Percentiles rank a stretch among this genome's conserved stretches.
Evolutionary conservation across 2,113 vertebrate species (phyloP).

Genomic region (Bubo bubo): DNA sequence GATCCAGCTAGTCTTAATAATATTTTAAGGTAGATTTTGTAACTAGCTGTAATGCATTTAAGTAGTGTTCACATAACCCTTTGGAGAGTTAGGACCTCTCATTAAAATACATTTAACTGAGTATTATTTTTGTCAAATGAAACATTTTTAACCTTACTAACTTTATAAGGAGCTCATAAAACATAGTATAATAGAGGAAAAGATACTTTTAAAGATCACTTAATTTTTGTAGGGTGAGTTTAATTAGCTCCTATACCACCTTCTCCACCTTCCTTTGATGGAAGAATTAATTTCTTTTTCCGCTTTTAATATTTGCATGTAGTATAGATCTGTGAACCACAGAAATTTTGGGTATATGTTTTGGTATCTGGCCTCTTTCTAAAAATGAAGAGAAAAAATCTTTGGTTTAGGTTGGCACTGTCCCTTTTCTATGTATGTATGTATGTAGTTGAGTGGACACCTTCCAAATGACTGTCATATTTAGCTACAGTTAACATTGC

Average conservation of each 20-base stretch:
- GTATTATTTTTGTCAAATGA: neutral
- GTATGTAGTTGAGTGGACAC: accelerated
- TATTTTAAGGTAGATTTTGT: neutral
- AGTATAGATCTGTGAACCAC: neutral
- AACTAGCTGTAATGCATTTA: neutral
- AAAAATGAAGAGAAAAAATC: neutral
- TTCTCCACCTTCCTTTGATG: neutral
- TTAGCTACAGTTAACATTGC: neutral
- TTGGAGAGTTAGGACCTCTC: neutral
- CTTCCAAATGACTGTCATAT: neutral
- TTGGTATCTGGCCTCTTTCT: neutral
- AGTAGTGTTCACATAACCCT: neutral
- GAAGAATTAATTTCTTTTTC: neutral
- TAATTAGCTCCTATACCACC: neutral
- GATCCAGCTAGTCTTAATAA: neutral
- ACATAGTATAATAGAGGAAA: neutral
- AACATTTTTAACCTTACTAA: neutral
- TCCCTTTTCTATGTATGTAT: neutral
- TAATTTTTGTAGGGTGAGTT: neutral
- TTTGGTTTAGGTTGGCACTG: neutral
- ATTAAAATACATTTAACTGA: neutral
- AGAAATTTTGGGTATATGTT: neutral
- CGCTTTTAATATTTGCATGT: neutral
- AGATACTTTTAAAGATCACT: neutral
- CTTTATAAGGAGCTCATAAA: neutral